These are phyloP conservation scores for Stichodactyla helianthus DNA, from an alignment of 64 coral and sea anemone species.

Conservation along the genomic window DNA sequence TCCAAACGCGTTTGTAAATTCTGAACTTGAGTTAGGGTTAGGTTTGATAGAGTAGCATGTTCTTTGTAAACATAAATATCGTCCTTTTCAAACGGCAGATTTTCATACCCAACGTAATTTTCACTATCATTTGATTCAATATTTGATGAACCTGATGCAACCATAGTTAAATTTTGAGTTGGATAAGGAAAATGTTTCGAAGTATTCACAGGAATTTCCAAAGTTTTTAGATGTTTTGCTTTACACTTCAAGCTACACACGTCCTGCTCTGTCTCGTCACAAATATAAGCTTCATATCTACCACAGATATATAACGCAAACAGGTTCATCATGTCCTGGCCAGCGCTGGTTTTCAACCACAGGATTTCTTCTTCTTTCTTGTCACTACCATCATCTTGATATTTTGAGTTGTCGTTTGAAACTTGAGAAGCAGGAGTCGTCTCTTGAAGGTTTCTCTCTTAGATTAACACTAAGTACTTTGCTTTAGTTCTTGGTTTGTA, in stretches of 20 bases:
- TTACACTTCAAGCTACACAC: slow-evolving; percentile 95
- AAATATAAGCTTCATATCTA: slow-evolving; percentile 86
- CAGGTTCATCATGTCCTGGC: slow-evolving; percentile 80
- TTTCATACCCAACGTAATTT: background rate
- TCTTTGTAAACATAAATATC: slow-evolving; percentile 48
- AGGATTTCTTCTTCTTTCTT: slow-evolving; percentile 59
- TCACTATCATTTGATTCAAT: background rate
- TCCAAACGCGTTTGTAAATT: slow-evolving; percentile 62
- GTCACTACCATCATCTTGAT: background rate
- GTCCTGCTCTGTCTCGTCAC: slow-evolving; percentile 87
- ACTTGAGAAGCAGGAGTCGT: background rate
- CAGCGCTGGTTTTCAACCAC: slow-evolving; percentile 93
- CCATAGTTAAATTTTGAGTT: background rate
- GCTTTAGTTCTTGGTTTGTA: background rate
- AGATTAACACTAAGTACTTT: background rate
- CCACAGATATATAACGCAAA: slow-evolving; percentile 86
- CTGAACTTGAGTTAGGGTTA: slow-evolving; percentile 60
- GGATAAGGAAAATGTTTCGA: background rate
- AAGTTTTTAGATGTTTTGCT: slow-evolving; percentile 61
- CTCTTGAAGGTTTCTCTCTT: background rate
- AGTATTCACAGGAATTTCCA: background rate
- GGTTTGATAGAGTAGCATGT: slow-evolving; percentile 42
- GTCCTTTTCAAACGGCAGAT: slow-evolving; percentile 1
- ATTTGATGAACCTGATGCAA: background rate
- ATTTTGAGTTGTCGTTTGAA: background rate